phyloP scores from a whole-genome alignment of 2,797 vertebrate species.

The Pangasius larnaudii region DNA sequence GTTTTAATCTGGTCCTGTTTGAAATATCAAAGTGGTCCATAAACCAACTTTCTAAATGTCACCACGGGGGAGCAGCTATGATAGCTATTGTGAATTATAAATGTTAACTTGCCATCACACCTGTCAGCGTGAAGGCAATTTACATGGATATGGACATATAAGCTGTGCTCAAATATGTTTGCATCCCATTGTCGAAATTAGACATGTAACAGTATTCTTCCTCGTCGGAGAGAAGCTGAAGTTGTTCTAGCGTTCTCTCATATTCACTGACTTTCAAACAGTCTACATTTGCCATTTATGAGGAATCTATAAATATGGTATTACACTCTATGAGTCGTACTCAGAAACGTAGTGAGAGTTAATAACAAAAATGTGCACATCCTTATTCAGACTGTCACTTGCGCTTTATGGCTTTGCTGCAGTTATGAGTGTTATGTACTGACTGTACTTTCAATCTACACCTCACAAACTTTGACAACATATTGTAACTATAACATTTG shows the following conservation, averaged over 20 bases:
- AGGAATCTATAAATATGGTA: neutral
- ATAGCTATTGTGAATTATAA: slow-evolving; percentile 69
- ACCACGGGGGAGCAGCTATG: slow-evolving; percentile 68
- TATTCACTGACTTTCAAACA: slow-evolving; percentile 2
- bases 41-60: slow-evolving; percentile 77
- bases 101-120: slow-evolving; percentile 63
- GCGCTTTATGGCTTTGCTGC: neutral
- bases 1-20: slow-evolving; percentile 73
- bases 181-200: slow-evolving; percentile 65
- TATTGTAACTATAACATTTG: neutral
- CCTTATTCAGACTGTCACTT: neutral
- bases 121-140: slow-evolving; percentile 48
- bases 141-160: slow-evolving; percentile 57
- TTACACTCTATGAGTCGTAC: neutral
- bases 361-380: neutral
- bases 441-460: neutral
- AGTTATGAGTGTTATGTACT: neutral
- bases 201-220: slow-evolving; percentile 63
- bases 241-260: neutral
- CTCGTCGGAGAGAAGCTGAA: slow-evolving; percentile 40
- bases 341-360: neutral
- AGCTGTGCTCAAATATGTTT: slow-evolving; percentile 56
- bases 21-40: slow-evolving; percentile 74
- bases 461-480: neutral
- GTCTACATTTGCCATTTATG: neutral